Percentiles rank a stretch among this genome's conserved stretches.
Conservation (phyloP, 2,888 invertebrate species). For the Drosophila mettleri region DNA sequence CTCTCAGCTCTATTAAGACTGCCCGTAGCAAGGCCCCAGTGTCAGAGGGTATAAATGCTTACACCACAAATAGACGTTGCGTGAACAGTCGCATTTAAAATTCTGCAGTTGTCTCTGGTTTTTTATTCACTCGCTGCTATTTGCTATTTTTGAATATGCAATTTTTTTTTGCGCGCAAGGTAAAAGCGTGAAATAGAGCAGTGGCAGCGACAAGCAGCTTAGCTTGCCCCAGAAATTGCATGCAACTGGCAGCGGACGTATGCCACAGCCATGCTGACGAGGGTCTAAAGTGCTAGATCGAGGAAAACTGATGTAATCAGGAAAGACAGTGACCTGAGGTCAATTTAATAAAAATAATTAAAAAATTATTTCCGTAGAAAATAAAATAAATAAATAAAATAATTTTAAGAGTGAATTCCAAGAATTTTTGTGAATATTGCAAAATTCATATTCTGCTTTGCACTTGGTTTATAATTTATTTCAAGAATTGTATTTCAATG, state of each 20-base stretch:
- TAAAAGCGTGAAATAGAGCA: not conserved
- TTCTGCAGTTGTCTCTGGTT: conserved; percentile 10
- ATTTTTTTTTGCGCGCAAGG: conserved; percentile 14
- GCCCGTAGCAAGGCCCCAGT: too few species aligned
- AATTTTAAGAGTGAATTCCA: not conserved
- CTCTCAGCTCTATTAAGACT: too few species aligned
- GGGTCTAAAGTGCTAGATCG: conserved; percentile 17
- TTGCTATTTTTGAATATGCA: conserved; percentile 40
- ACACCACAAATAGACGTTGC: conserved; percentile 34
- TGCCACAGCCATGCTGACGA: conserved; percentile 36
- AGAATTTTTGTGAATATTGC: not conserved
- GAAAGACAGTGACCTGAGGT: too few species aligned
- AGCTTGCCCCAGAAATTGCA: conserved; percentile 17
- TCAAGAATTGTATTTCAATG: too few species aligned
- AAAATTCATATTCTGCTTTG: not conserved
- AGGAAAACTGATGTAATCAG: not conserved
- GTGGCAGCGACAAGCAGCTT: not conserved
- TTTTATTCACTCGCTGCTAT: conserved; percentile 12
- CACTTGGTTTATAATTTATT: not conserved
- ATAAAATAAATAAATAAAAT: not conserved
- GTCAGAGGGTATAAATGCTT: conserved; percentile 2
- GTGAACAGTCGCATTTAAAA: conserved; percentile 19
- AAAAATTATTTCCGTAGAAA: not conserved
- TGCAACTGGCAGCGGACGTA: conserved; percentile 47
- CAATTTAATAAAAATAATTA: not conserved